Base-by-base conservation (phyloP, 2,888 invertebrate genomes). In the Rugalucina vietnamica region DNA sequence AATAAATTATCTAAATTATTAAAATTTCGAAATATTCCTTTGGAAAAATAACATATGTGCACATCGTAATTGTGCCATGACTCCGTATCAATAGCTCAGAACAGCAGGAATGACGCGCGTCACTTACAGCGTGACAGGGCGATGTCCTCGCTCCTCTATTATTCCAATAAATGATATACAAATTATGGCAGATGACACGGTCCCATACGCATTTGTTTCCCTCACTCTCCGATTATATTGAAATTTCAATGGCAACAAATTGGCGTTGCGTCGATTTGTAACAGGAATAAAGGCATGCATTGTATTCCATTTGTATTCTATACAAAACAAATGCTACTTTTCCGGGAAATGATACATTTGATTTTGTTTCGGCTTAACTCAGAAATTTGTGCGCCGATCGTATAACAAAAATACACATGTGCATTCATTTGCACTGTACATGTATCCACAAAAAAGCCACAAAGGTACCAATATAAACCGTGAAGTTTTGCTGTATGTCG, bases 1-100 rank as follows among this genome's bases (percentile, higher is more conserved):
- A 34, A 32, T 65, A 34, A 65, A 8, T 27, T 65, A 34, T 65
- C 34, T 21, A 34, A 65, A 65, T 65, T 5, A 34, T 34, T 12
- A 27, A 34, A 65, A 65, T 18, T n/a, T 34, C 8, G 5, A 43
- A 43, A 43, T 43, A 18, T 43, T 43, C 43, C 21, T 24, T 29
- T 65, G 65, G 65, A 34, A 65, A 34, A 65, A 65, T 34, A 65
- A 65, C 65, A 65, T 65, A 65, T 65, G 65, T 24, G 65, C 34
- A 34, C 34, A 24, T 18, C 32, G 10, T 29, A 65, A 29, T 65
- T 65, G 27, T 65, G 65, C 18, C 34, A 10, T 34, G 18, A 34
- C 34, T 18, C 29, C 24, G 34, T 65, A 65, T 65, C 65, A 34
- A 34, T 34, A 21, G 65, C 65, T 1, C 65, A 4, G 21, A 34